Percentiles rank a stretch among this genome's conserved stretches.
Evolutionary conservation across 2,113 vertebrate species (phyloP).

Genomic region (Sebastes fasciatus): DNA sequence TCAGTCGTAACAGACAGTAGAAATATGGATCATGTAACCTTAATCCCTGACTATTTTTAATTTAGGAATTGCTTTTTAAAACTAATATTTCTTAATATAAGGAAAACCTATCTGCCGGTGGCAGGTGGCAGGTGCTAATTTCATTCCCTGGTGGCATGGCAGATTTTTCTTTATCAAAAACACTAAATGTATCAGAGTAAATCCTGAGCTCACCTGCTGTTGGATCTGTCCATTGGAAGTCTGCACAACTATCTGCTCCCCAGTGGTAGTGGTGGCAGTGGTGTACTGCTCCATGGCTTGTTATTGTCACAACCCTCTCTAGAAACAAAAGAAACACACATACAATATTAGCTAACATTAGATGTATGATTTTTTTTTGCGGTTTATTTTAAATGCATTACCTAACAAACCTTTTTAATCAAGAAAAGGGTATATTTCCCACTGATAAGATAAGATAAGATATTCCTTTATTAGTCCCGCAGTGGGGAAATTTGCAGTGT

Average conservation of each 20-base stretch:
- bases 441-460: too few relatives aligned
- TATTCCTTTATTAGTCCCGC: too few relatives aligned
- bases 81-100: too few relatives aligned
- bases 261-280: conserved; percentile 90
- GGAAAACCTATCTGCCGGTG: too few relatives aligned
- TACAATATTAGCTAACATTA: neutral
- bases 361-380: accelerated
- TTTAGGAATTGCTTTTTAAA: too few relatives aligned
- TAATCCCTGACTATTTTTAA: too few relatives aligned
- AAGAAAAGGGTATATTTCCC: neutral
- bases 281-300: conserved; percentile 95
- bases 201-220: conserved; percentile 89
- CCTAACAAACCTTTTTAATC: neutral
- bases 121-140: too few relatives aligned
- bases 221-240: conserved; percentile 93
- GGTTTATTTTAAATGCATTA: neutral
- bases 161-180: neutral
- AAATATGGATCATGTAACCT: too few relatives aligned
- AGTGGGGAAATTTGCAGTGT: too few relatives aligned
- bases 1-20: too few relatives aligned
- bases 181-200: neutral
- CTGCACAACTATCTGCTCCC: conserved; percentile 98
- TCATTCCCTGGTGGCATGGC: too few relatives aligned
- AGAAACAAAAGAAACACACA: conserved; percentile 17
- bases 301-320: conserved; percentile 47